Evolutionary conservation across 2,888 invertebrate species (phyloP).

Genomic region (Tetramorium bicarinatum): DNA sequence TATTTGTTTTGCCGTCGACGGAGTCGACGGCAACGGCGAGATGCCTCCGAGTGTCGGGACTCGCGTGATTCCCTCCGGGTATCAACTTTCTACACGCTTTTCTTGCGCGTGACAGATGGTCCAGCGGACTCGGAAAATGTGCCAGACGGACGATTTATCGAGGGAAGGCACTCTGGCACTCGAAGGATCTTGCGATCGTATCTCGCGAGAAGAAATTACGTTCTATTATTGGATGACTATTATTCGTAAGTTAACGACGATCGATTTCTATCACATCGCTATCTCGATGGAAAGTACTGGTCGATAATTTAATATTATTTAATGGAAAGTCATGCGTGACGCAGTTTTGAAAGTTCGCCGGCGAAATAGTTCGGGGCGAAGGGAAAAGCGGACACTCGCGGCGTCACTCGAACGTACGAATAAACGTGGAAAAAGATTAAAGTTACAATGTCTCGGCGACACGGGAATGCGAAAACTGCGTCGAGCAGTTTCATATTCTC

Average conservation of each 20-base stretch:
- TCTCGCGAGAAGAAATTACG: neutral
- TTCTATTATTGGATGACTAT: neutral
- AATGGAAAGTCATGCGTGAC: neutral
- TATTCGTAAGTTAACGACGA: neutral
- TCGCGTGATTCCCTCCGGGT: conserved; percentile 4
- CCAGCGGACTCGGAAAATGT: neutral
- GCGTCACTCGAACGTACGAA: neutral
- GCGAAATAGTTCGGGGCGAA: neutral
- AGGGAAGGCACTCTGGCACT: neutral
- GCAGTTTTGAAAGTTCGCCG: conserved; percentile 9
- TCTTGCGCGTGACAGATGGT: neutral
- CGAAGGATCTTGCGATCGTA: neutral
- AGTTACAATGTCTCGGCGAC: neutral
- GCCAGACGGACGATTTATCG: neutral
- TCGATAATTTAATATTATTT: conserved; percentile 30
- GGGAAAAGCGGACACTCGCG: neutral
- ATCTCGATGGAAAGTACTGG: conserved; percentile 27
- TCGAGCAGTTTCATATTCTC: neutral
- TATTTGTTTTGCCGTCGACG: conserved; percentile 47
- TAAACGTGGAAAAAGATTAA: neutral
- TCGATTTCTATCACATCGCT: conserved; percentile 3
- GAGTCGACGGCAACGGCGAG: neutral
- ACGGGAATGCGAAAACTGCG: neutral
- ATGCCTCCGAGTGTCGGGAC: neutral
- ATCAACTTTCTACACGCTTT: conserved; percentile 29